A percentile compares a stretch with the other conserved stretches of the same genome.
These are phyloP conservation scores for Semnornis frantzii DNA, from an alignment of 2,113 vertebrate genomes.

Conservation along the genomic window DNA sequence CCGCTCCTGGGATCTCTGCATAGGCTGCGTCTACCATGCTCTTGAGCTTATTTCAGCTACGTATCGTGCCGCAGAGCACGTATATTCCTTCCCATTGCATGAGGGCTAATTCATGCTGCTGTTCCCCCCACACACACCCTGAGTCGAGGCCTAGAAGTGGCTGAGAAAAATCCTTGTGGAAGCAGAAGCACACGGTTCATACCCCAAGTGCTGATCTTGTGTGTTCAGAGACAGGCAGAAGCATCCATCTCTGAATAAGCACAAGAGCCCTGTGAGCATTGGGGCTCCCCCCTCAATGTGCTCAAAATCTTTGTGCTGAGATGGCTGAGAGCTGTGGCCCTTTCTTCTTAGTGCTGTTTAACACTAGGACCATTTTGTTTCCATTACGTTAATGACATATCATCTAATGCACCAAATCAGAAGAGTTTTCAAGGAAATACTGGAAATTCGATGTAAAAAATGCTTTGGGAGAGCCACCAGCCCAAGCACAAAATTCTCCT, in stretches of 20 bases:
- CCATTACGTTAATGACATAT: background rate
- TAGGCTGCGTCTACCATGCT: background rate
- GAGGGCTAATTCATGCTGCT: background rate
- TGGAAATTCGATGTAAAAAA: background rate
- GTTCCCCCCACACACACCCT: too few species aligned
- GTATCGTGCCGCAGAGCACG: background rate
- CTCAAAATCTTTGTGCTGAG: background rate
- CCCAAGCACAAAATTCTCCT: background rate
- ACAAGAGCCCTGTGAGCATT: background rate
- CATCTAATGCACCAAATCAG: background rate
- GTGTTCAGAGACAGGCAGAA: background rate
- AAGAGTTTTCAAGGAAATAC: constrained; percentile 30
- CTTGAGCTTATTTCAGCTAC: background rate
- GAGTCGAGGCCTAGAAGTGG: background rate
- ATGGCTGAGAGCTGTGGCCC: background rate
- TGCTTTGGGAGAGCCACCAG: background rate
- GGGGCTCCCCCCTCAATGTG: rapidly evolving
- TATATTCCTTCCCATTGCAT: background rate
- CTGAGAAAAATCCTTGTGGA: background rate
- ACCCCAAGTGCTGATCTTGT: background rate
- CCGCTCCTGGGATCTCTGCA: background rate
- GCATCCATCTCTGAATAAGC: background rate
- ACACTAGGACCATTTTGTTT: background rate
- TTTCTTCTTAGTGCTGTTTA: background rate
- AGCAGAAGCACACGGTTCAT: rapidly evolving